These are phyloP conservation scores for Drosophila navojoa DNA, from an alignment of 1,140 invertebrate genomes.

Conservation along the genomic window DNA sequence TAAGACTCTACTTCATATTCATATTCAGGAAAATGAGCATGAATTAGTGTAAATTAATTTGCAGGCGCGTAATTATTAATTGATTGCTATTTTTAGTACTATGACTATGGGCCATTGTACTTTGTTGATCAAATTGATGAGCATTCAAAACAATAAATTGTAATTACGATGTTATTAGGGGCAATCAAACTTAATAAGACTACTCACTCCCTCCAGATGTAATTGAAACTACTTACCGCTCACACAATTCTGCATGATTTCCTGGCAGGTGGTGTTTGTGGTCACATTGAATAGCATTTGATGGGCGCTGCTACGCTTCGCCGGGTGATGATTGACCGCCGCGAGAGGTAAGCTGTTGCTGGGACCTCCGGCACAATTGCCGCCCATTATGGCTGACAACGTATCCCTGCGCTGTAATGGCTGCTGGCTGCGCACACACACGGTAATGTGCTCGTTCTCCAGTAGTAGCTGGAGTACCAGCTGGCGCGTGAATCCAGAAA, in stretches of 20 bases:
- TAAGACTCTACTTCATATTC: too few species aligned
- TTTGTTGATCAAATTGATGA: too few species aligned
- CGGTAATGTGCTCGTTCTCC: constrained; percentile 92
- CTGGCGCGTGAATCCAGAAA: constrained; percentile 94
- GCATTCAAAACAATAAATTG: too few species aligned
- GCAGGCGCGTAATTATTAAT: too few species aligned
- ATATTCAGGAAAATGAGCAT: not conserved
- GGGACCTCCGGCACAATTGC: constrained; percentile 22
- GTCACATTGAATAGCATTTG: constrained; percentile 89
- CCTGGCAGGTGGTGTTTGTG: constrained; percentile 88
- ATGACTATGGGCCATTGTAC: too few species aligned
- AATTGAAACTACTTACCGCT: constrained; percentile 58
- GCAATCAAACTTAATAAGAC: not conserved
- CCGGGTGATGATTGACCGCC: constrained; percentile 78
- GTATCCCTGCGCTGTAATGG: constrained; percentile 71
- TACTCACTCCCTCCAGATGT: too few species aligned
- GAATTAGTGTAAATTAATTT: not conserved
- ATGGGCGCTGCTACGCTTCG: constrained; percentile 84
- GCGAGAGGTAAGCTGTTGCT: constrained; percentile 68
- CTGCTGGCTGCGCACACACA: constrained; percentile 87
- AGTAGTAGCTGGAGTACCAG: constrained; percentile 93
- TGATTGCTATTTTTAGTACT: too few species aligned
- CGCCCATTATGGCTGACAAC: constrained; percentile 59
- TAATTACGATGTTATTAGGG: too few species aligned
- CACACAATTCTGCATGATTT: constrained; percentile 84